Base-by-base conservation (phyloP, 2,113 vertebrate genomes). In the Poeciliopsis occidentalis region DNA sequence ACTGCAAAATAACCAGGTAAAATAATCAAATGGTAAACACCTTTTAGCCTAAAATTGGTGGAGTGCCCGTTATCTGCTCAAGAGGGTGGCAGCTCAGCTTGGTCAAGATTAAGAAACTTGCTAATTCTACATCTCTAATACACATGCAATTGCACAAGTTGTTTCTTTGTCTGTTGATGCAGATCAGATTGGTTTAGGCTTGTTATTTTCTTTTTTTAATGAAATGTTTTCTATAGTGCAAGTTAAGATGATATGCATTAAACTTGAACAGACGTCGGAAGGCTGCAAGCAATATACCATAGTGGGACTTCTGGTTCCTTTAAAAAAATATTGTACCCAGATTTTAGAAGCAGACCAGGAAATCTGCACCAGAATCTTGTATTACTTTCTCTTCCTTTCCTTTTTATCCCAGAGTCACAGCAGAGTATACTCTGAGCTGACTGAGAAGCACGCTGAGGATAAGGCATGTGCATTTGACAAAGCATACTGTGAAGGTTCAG, bases 401-500 rank as follows among this genome's bases (percentile, higher is more conserved):
- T 70, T 86, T 75, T 83, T 72, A 75, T 88, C 74, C 78, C 68
- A 41, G 71, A 85, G 86, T 80, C 77, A 75, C 77, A 71, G 76
- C 32, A 12, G 62, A 77, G 79, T 60, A n/a, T 57, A 70, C 80
- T 83, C 69, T 63, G 82, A 88, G 79, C 84, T 88, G 75, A 81
- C 81, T 66, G 82, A 77, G 73, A 63, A 74, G 73, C 32, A 60
- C 69, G 27, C 71, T 68, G 4, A 69, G 75, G 79, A 87, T 81
- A 62, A 68, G 75, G 71, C 37, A 71, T 65, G 64, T 78, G 62
- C 75, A 57, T 83, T 71, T 32, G 41, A 80, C 79, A 67, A 80
- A 76, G 75, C 47, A 64, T 86, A 83, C 82, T 88, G 71, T 86
- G 82, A 81, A 67, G 60, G 79, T 81, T 88, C 82, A 85, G 72